Base-by-base conservation (phyloP, 2,113 vertebrate species). In the Aix galericulata region DNA sequence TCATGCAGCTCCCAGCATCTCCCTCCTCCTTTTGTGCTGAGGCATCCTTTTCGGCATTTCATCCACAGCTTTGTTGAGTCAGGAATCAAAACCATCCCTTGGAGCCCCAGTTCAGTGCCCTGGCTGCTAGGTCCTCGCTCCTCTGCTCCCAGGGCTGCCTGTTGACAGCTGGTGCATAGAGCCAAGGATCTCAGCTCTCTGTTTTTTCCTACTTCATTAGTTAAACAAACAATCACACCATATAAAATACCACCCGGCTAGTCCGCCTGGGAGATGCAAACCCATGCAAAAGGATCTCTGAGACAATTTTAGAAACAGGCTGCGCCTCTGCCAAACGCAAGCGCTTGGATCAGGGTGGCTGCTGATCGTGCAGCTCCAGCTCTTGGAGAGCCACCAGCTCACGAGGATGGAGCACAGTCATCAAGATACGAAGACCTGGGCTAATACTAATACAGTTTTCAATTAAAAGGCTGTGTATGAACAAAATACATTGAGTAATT, bases 211-310 rank as follows among this genome's bases (percentile, higher is more conserved):
- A 32, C 86, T 76, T 92, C 86, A 73, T 92, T 92, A 94, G 87
- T 91, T 95, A 90, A 95, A 89, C 90, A 95, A 97, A 80, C 74
- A 92, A 79, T 80, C 80, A 95, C 87, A 95, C 91, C 48, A 91
- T 94, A 48, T 88, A 92, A 96, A 95, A 95, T 88, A 93, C 85
- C 92, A 91, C 82, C 68, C 87, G 0, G 81, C 53, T 92, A 0
- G 2, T 71, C 86, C 2, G 7, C 85, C 86, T 72, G 73, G 84
- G 93, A 91, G 58, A 94, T 3, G 8, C 48, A 92, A 81, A 84
- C 34, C 74, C 82, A 22, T 60, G 75, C 59, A 92, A 85, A 89
- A 46, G 55, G 73, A 68, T 91, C 80, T 72, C 5, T 14, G 67
- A 87, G 72, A 83, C 82, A 81, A 46, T 81, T 91, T 90, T 89